phyloP scores from a whole-genome alignment of 2,113 vertebrate species.

The Antechinus stuartii region DNA sequence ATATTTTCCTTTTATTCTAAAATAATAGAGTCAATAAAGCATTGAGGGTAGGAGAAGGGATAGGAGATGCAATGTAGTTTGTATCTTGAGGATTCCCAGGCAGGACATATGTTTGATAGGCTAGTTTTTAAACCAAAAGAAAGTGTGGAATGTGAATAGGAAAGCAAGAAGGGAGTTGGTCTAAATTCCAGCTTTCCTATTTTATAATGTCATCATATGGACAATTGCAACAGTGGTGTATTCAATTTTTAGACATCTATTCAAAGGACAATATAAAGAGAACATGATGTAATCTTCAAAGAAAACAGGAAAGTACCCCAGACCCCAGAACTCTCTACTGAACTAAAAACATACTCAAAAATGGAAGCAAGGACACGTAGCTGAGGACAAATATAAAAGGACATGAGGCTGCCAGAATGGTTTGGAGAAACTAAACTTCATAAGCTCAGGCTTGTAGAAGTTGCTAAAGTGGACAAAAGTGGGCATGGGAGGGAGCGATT shows the following conservation, averaged over 20 bases:
- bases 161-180: neutral
- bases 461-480: neutral
- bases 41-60: neutral
- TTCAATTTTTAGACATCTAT: conserved; percentile 9
- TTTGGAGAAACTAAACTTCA: neutral
- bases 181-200: neutral
- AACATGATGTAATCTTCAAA: neutral
- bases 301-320: neutral
- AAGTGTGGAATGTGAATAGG: neutral
- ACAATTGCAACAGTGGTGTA: neutral
- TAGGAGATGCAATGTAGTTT: neutral
- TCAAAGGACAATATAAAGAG: neutral
- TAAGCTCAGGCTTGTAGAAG: neutral
- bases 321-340: neutral
- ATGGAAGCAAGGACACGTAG: neutral
- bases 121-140: neutral
- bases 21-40: neutral
- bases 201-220: neutral
- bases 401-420: neutral
- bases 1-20: neutral
- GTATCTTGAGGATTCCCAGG: neutral
- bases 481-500: too few species aligned
- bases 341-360: neutral
- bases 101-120: neutral
- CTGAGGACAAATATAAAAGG: neutral